These are phyloP conservation scores for Pollimyrus isidori DNA, from an alignment of 2,113 vertebrate species.

Conservation along the genomic window DNA sequence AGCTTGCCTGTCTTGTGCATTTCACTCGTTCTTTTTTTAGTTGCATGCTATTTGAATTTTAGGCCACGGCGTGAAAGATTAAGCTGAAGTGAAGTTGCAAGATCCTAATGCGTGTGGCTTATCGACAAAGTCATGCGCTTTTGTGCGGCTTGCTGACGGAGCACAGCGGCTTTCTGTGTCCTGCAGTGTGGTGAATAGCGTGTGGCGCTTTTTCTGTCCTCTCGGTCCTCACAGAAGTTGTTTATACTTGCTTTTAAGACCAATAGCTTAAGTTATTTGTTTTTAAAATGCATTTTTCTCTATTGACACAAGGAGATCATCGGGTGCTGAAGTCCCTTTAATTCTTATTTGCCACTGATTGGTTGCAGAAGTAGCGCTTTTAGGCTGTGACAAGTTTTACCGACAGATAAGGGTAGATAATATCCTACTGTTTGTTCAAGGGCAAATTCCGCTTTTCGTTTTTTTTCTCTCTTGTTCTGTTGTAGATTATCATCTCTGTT, in stretches of 20 bases:
- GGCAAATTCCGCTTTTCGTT: neutral
- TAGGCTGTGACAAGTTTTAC: neutral
- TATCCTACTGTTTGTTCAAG: neutral
- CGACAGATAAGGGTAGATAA: neutral
- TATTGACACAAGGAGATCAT: neutral
- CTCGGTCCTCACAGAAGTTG: neutral
- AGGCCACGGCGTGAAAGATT: neutral
- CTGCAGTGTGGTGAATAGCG: neutral
- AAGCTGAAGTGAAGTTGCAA: neutral
- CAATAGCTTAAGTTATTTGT: neutral
- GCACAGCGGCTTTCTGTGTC: neutral
- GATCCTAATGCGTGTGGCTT: neutral
- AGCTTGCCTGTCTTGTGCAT: neutral
- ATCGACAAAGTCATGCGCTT: neutral
- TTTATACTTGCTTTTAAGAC: neutral
- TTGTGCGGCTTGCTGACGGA: neutral
- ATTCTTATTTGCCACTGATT: neutral
- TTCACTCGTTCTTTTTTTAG: neutral
- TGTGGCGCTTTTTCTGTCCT: neutral
- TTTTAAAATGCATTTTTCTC: neutral
- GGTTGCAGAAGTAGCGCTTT: neutral
- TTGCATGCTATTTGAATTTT: neutral
- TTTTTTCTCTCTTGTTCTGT: neutral
- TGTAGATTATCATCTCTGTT: conserved; percentile 13
- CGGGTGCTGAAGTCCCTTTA: neutral